phyloP scores from a whole-genome alignment of 2,888 invertebrate species.

The Tortricodes alternella region DNA sequence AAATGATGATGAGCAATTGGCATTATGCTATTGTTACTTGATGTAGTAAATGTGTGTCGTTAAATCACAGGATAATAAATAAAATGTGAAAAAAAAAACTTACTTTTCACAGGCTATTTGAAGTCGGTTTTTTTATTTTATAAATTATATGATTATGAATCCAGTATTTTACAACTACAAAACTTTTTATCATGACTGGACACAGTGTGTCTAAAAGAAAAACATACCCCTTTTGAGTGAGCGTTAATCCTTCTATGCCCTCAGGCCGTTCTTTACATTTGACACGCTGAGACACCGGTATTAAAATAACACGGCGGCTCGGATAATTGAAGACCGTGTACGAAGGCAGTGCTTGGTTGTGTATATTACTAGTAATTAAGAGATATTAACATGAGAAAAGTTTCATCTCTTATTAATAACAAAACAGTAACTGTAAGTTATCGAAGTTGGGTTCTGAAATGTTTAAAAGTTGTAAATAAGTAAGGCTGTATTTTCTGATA shows the following conservation, averaged over 20 bases:
- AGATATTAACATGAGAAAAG: not conserved
- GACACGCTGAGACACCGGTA: constrained; percentile 12
- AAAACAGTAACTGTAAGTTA: not conserved
- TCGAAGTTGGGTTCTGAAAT: not conserved
- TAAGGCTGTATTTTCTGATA: not conserved
- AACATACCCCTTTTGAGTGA: not conserved
- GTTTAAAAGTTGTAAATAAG: not conserved
- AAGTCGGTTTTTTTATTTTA: not conserved
- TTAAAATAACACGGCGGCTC: constrained; percentile 8
- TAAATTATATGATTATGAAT: not conserved
- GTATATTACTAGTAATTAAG: not conserved
- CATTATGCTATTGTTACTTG: too few relatives aligned
- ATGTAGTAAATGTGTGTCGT: too few relatives aligned
- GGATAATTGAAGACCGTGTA: not conserved
- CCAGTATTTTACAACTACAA: not conserved
- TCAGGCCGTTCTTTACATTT: constrained; percentile 3
- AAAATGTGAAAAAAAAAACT: too few relatives aligned
- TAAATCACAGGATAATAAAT: too few relatives aligned
- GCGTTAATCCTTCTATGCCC: not conserved
- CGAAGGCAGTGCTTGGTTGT: not conserved
- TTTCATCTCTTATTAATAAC: not conserved
- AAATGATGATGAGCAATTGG: too few relatives aligned
- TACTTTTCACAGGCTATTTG: not conserved
- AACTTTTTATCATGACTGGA: not conserved
- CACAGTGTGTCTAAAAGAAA: constrained; percentile 1